Base-by-base conservation (phyloP, 2,113 vertebrate species). In the Dicerorhinus sumatrensis region DNA sequence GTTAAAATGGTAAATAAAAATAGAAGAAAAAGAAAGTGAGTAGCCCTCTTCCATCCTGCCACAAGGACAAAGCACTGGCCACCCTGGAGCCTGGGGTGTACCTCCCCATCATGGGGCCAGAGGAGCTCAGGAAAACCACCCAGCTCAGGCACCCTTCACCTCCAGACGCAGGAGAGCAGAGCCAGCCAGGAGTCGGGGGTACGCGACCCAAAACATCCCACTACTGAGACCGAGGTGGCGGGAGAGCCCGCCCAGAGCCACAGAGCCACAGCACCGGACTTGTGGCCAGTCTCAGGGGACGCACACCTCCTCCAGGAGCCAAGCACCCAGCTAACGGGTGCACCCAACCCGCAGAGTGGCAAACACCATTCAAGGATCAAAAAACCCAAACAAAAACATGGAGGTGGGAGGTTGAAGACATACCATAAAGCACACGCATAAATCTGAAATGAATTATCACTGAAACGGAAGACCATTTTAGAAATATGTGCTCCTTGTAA, bases 361-460 rank as follows among this genome's bases (percentile, higher is more conserved):
- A 89, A 46, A 46, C 25, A 16, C 21, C 62, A 88, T 12, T 67
- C 70, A 67, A 67, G n/a, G 13, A 85, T 65, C 48, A 87, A 39
- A 31, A 81, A 62, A 65, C 25, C 23, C 51, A 76, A 96, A 62
- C 54, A 56, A 77, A 85, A 93, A 31, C 2, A 67, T 5, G 42
- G n/a, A 21, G 7, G 2, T 5, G 25, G 31, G 10, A 56, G 23
- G 25, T 7, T 94, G 11, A 87, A 94, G 70, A 63, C 33, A 91
- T 9, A 33, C 58, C 60, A 76, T 20, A 42, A 82, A 77, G 33
- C 31, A 70, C 48, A 54, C 12, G 20, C 18, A 81, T 27, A 76
- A 67, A 48, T 65, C 63, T 87, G 69, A 92, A 85, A 81, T 81
- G 56, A 91, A 93, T 80, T 29, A 92, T 65, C 51, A 72, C 20